Conservation (phyloP, 2,888 invertebrate genomes). For the Laspeyria flexula region DNA sequence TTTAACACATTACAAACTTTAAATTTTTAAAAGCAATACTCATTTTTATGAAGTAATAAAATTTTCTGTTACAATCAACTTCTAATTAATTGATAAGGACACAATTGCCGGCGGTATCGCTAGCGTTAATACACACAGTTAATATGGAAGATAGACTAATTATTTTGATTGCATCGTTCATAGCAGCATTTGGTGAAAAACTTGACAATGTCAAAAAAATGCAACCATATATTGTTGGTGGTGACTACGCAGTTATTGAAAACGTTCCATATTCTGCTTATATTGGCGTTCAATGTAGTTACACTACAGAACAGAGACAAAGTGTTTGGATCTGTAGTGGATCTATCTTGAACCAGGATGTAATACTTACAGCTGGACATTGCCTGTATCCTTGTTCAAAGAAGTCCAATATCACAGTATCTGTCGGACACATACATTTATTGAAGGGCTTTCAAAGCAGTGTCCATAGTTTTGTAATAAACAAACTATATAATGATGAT, state of each 20-base stretch:
- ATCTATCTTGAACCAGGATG: slow-evolving; percentile 45
- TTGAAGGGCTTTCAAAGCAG: background rate
- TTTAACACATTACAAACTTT: background rate
- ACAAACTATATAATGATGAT: slow-evolving; percentile 33
- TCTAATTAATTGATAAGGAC: background rate
- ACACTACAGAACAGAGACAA: background rate
- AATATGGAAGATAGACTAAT: too few relatives aligned
- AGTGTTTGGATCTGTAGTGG: slow-evolving; percentile 42
- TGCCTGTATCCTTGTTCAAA: slow-evolving; percentile 28
- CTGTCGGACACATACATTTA: slow-evolving; percentile 17
- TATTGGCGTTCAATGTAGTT: background rate
- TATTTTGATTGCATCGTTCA: too few relatives aligned
- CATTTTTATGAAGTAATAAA: background rate
- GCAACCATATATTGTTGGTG: background rate
- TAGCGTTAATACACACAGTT: background rate
- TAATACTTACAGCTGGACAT: slow-evolving; percentile 49
- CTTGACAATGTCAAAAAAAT: background rate
- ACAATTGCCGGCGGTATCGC: background rate
- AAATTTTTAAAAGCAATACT: background rate
- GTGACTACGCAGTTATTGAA: background rate
- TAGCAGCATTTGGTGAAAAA: background rate
- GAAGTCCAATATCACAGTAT: background rate
- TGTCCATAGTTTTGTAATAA: slow-evolving; percentile 14
- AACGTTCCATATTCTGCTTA: slow-evolving; percentile 3
- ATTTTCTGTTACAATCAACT: background rate